Base-by-base conservation (phyloP, 2,888 invertebrate species). In the Lasioglossum leucozonium region DNA sequence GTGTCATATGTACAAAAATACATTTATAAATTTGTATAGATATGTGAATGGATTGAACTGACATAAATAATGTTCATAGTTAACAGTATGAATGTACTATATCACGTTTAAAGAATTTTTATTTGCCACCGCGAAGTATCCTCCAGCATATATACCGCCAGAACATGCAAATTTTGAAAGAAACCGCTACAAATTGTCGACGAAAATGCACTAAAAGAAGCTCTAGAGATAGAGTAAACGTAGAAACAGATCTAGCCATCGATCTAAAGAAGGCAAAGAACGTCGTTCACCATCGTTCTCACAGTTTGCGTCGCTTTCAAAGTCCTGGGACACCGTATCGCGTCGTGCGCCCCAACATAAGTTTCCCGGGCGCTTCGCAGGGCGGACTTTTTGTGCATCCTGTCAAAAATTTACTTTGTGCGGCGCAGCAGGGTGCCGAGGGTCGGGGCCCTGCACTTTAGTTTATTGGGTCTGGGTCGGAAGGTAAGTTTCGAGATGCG, bases 391-490 rank as follows among this genome's bases (percentile, higher is more conserved):
- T 18, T 34, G 67, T 67, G 37, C 67, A n/a, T 1, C n/a, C 11
- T 37, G 69, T 69, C 69, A 69, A 40, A 69, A 69, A 69, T 69
- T 37, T 40, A 40, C 40, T 69, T 40, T 69, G 40, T 22, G n/a
- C 22, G 37, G 11, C 69, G 69, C 69, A n/a, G 69, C 69, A 22
- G 40, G 69, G 40, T 22, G 69, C 69, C 69, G 37, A 40, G 69
- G 69, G 69, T 69, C n/a, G n/a, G 69, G 34, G 37, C n/a, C 69
- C 69, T 40, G 69, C 69, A 69, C 37, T 69, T 69, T 69, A 69
- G 69, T 69, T 69, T 69, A 69, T 67, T 67, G 67, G 67, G 67
- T 34, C 67, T 67, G 37, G 69, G 69, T 10, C 55, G 55, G 69
- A 6, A n/a, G 69, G 69, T 40, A 11, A 1, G n/a, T 40, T 69